Conservation (phyloP, 2,113 vertebrate species). For the Gila orcuttii region DNA sequence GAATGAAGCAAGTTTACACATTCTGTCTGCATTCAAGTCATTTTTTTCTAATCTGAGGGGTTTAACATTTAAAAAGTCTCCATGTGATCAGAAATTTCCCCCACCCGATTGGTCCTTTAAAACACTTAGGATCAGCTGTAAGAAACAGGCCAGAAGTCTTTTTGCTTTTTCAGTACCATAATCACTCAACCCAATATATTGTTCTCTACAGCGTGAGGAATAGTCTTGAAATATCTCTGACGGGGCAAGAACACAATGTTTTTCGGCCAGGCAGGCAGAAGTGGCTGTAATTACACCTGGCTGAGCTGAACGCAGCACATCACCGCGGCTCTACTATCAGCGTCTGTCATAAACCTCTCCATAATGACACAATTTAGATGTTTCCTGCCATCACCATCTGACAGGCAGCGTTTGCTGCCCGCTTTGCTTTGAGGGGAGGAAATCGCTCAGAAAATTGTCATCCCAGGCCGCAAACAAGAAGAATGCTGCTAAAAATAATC, state of each 20-base stretch:
- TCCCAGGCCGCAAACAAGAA: slow-evolving; percentile 61
- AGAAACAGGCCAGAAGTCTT: slow-evolving; percentile 14
- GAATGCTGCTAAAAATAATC: slow-evolving; percentile 76
- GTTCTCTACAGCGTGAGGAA: slow-evolving; percentile 32
- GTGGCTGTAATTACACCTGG: slow-evolving; percentile 66
- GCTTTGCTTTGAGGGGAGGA: slow-evolving; percentile 62
- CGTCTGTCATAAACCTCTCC: slow-evolving; percentile 69
- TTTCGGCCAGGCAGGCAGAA: slow-evolving; percentile 42
- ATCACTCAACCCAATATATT: slow-evolving; percentile 39
- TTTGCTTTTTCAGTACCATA: slow-evolving; percentile 46
- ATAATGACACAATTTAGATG: slow-evolving; percentile 77
- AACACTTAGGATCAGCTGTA: slow-evolving; percentile 45
- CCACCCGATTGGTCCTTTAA: slow-evolving; percentile 35
- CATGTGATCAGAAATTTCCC: slow-evolving; percentile 51
- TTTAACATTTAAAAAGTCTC: slow-evolving; percentile 62
- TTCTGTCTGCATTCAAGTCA: slow-evolving; percentile 66
- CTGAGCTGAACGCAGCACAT: slow-evolving; percentile 62
- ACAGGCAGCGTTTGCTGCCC: slow-evolving; percentile 60
- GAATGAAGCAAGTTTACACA: slow-evolving; percentile 68
- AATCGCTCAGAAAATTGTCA: slow-evolving; percentile 65
- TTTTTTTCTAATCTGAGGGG: slow-evolving; percentile 66
- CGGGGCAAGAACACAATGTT: slow-evolving; percentile 6
- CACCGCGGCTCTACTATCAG: slow-evolving; percentile 55
- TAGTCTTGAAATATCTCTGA: slow-evolving; percentile 27
- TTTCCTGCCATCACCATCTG: slow-evolving; percentile 71